Conservation (phyloP, 2,113 vertebrate genomes). For the Arvicanthis niloticus region DNA sequence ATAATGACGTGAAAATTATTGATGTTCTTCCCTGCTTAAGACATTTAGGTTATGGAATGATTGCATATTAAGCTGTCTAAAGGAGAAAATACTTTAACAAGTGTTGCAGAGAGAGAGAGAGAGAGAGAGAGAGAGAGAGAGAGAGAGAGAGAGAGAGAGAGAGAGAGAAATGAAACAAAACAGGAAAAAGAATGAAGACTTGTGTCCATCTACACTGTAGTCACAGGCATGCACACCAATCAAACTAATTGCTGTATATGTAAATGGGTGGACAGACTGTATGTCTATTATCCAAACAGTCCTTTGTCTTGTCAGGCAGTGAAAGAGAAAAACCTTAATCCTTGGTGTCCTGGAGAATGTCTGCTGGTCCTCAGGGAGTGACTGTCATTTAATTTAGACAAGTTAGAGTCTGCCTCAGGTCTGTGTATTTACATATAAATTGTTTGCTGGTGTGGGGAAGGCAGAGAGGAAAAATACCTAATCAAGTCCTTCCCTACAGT, state of each 20-base stretch:
- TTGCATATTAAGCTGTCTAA: slow-evolving; percentile 10
- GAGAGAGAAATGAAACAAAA: too few species aligned
- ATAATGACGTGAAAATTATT: background rate
- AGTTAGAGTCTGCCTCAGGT: slow-evolving; percentile 71
- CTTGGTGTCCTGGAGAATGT: slow-evolving; percentile 75
- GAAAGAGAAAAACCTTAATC: slow-evolving; percentile 70
- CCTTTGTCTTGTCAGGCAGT: slow-evolving; percentile 74
- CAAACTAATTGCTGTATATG: slow-evolving; percentile 50
- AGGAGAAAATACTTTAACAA: slow-evolving; percentile 2
- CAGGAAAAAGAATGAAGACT: slow-evolving; percentile 7
- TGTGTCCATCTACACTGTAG: background rate
- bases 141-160: too few species aligned
- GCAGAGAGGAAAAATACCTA: slow-evolving; percentile 1
- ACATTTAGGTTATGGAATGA: background rate
- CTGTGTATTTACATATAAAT: slow-evolving; percentile 79
- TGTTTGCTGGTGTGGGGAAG: slow-evolving; percentile 43
- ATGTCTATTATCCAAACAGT: slow-evolving; percentile 69
- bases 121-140: too few species aligned
- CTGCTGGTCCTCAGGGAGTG: slow-evolving; percentile 61
- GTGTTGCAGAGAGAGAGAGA: background rate
- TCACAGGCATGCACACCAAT: background rate
- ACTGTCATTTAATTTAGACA: slow-evolving; percentile 78
- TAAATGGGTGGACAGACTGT: slow-evolving; percentile 37
- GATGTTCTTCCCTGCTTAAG: background rate
- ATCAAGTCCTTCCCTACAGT: slow-evolving; percentile 27